A percentile compares a stretch with the other conserved stretches of the same genome.
Evolutionary conservation across 2,797 vertebrate genomes (phyloP).

Genomic region (Pelodytes ibericus): DNA sequence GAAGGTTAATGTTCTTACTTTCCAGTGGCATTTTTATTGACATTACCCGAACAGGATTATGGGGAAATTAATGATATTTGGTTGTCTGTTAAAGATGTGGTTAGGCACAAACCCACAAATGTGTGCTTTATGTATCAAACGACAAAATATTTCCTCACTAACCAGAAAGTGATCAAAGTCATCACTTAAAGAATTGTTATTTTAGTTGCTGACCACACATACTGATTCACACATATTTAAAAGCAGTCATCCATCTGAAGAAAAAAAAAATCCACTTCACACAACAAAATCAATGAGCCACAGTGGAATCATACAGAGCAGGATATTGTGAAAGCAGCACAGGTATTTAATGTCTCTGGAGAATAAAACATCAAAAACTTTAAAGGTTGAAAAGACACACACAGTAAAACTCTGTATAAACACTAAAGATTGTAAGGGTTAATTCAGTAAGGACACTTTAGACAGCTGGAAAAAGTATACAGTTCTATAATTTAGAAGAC

Average conservation of each 20-base stretch:
- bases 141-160: slow-evolving; percentile 27
- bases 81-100: too few species aligned
- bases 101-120: slow-evolving; percentile 27
- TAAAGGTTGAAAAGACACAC: not conserved
- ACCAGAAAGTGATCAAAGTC: slow-evolving; percentile 33
- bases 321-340: not conserved
- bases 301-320: not conserved
- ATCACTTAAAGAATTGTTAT: slow-evolving; percentile 1
- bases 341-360: not conserved
- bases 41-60: too few species aligned
- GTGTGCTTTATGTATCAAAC: slow-evolving; percentile 13
- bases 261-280: slow-evolving; percentile 4
- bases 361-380: not conserved
- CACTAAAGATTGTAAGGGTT: not conserved
- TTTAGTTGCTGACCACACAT: slow-evolving; percentile 30
- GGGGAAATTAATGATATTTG: too few species aligned
- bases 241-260: slow-evolving; percentile 3
- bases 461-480: too few species aligned
- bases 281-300: slow-evolving; percentile 19
- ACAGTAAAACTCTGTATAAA: too few species aligned
- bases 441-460: not conserved
- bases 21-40: too few species aligned
- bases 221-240: slow-evolving; percentile 27
- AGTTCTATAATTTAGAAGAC: too few species aligned
- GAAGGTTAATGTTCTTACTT: too few species aligned